Base-by-base conservation (phyloP, 2,113 vertebrate species). In the Acanthisitta chloris region DNA sequence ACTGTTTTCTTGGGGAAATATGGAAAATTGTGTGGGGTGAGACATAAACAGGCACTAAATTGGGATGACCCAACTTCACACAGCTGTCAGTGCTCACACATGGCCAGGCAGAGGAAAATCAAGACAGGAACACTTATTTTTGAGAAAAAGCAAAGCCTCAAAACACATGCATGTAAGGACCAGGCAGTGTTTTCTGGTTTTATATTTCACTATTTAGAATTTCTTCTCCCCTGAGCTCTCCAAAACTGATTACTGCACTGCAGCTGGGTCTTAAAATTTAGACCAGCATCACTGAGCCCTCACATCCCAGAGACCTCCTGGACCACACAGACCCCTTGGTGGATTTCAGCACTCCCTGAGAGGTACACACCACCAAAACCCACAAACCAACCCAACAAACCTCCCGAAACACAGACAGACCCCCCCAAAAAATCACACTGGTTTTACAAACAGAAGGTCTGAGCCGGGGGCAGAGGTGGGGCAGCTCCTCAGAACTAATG, bases 61-160 rank as follows among this genome's bases (percentile, higher is more conserved):
- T 0, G 0, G 2, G 42, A 72, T 1, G 19, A 15, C 12, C 24
- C n/a, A 51, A 84, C 55, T 49, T 40, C 4, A 62, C 9, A 10
- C 4, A 49, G 14, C 10, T 28, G 9, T 17, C 61, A 36, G n/a
- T 4, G 23, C 17, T 34, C 0, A 0, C 42, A 17, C 4, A 2
- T 8, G 8, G 52, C 25, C 49, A 38, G 42, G 8, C 17, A 52
- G 15, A 51, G n/a, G 20, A 71, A 45, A 81, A 64, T 5, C 18
- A 34, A 40, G 14, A 11, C 15, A 25, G 19, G 12, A 81, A 66
- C 8, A 31, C 18, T 24, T 19, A 4, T 10, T 64, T 79, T n/a
- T 58, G 17, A 57, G 11, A 59, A 76, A n/a, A 90, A 71, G 16
- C 0, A 0, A 45, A 64, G 18, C 29, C 49, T 80, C 62, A 38